These are phyloP conservation scores for Lasiurus borealis DNA, from an alignment of 2,113 vertebrate genomes.

Conservation along the genomic window DNA sequence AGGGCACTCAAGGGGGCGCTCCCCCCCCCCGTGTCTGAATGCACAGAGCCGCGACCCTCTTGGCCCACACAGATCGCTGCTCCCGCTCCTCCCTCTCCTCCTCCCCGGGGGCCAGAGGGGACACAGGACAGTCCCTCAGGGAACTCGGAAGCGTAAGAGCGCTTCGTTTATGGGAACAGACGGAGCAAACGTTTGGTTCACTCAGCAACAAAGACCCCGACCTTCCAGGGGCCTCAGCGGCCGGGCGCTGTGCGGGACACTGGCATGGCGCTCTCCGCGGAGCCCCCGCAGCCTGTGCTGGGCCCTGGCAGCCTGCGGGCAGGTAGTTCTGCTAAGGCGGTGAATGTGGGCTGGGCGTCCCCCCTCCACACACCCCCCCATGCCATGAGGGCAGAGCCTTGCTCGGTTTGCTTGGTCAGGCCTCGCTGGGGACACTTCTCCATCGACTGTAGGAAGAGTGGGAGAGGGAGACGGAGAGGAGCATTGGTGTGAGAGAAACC, in stretches of 20 bases:
- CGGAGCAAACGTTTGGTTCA: background rate
- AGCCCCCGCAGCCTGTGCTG: too few relatives aligned
- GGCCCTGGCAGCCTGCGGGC: background rate
- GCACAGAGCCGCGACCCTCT: background rate
- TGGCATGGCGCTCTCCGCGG: background rate
- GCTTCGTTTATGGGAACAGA: background rate
- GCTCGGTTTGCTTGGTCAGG: background rate
- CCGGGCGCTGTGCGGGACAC: background rate
- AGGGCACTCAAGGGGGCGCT: background rate
- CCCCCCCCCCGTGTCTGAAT: background rate
- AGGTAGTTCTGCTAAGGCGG: background rate
- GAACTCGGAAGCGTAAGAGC: slow-evolving; percentile 26
- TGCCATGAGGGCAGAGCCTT: background rate
- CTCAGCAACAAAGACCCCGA: background rate
- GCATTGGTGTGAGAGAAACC: too few relatives aligned
- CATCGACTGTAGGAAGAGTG: too few relatives aligned
- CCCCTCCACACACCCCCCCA: background rate
- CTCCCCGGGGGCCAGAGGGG: background rate
- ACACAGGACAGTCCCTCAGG: background rate
- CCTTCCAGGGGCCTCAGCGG: background rate
- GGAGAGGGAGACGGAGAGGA: too few relatives aligned
- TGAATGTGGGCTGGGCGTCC: too few relatives aligned
- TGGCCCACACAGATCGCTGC: background rate
- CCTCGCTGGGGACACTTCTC: too few relatives aligned
- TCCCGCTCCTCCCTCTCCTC: background rate